phyloP scores from a whole-genome alignment of 2,113 vertebrate genomes.

The Ptilonorhynchus violaceus region DNA sequence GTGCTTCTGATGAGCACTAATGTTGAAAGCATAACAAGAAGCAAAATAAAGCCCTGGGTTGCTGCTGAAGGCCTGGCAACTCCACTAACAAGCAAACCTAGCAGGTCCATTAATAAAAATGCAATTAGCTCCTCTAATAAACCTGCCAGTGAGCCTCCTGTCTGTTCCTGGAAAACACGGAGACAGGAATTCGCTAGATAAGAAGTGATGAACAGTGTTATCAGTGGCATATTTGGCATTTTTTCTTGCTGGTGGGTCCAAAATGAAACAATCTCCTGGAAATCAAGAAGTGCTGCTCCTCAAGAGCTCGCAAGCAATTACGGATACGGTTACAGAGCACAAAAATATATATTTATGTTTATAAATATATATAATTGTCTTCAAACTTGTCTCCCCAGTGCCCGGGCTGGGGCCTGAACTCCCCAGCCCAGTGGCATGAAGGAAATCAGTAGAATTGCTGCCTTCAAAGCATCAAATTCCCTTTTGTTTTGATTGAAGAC shows the following conservation, averaged over 20 bases:
- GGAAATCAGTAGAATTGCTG: background rate
- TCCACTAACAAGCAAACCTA: background rate
- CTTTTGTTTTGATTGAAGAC: background rate
- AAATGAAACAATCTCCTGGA: background rate
- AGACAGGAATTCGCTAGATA: background rate
- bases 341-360: background rate
- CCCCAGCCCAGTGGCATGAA: background rate
- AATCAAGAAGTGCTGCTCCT: background rate
- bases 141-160: background rate
- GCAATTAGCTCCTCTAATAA: background rate
- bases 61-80: background rate
- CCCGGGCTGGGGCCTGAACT: background rate
- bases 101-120: background rate
- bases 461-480: background rate
- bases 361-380: background rate
- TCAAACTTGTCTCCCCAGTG: background rate
- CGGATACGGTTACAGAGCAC: background rate
- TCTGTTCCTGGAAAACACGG: background rate
- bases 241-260: background rate
- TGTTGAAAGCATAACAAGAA: background rate
- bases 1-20: background rate
- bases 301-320: background rate
- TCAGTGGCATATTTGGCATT: accelerated
- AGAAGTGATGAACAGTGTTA: background rate
- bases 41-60: background rate